phyloP scores from a whole-genome alignment of 2,888 invertebrate species.

The Morpho deidamia region DNA sequence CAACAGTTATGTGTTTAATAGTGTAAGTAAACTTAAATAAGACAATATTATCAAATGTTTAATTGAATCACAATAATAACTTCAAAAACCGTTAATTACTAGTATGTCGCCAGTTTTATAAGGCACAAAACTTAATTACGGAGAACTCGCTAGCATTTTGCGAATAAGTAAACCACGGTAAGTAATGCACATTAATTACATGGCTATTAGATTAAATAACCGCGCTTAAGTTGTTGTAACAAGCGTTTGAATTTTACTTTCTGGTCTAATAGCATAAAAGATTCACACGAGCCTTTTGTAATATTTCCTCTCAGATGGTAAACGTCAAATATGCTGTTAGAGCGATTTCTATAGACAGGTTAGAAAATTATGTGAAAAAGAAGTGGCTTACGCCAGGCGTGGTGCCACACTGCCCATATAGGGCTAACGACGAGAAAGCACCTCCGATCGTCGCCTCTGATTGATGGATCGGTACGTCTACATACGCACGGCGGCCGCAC shows the following conservation, averaged over 20 bases:
- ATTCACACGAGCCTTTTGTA: conserved; percentile 51
- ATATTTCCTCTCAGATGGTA: conserved; percentile 54
- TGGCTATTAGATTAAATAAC: conserved; percentile 61
- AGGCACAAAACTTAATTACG: conserved; percentile 7
- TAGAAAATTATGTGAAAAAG: conserved; percentile 76
- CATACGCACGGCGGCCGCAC: conserved; percentile 18
- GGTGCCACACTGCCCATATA: conserved; percentile 66
- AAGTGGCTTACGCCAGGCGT: conserved; percentile 68
- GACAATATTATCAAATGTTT: background rate
- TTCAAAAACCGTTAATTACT: conserved; percentile 1
- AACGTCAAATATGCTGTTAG: conserved; percentile 63
- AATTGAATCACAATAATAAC: conserved; percentile 1
- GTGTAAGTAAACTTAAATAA: background rate
- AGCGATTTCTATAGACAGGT: conserved; percentile 73
- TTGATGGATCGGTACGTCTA: conserved; percentile 59
- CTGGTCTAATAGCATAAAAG: conserved; percentile 4
- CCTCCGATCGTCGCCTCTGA: conserved; percentile 62
- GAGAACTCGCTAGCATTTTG: conserved; percentile 3
- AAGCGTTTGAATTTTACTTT: conserved; percentile 7
- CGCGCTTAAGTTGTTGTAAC: background rate
- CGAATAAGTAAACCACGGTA: conserved; percentile 40
- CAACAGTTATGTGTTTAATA: too few species aligned
- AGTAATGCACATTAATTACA: conserved; percentile 48
- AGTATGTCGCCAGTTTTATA: background rate
- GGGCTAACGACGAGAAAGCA: conserved; percentile 78